Conservation (phyloP, 1,140 invertebrate species). For the Drosophila seguyi region DNA sequence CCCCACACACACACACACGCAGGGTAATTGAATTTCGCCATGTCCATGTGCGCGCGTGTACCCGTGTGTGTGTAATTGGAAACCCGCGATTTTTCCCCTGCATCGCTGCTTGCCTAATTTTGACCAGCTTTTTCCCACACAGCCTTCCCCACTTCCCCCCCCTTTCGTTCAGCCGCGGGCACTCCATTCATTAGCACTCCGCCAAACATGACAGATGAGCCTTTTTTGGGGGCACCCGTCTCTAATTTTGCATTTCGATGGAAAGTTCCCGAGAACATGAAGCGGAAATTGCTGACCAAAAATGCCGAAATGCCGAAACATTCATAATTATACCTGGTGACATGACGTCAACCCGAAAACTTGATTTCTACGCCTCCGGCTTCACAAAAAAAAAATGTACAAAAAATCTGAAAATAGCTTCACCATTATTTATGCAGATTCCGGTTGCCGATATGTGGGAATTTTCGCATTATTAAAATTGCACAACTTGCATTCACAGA, state of each 20-base stretch:
- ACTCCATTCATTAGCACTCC: constrained; percentile 17
- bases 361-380: constrained; percentile 36
- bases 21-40: constrained; percentile 46
- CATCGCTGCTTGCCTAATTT: constrained; percentile 11
- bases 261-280: constrained; percentile 17
- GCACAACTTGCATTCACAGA: constrained; percentile 31
- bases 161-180: background rate
- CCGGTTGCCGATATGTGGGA: constrained; percentile 17
- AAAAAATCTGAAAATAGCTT: constrained; percentile 10
- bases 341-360: constrained; percentile 74
- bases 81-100: constrained; percentile 35
- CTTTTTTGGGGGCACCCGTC: background rate
- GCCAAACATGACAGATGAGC: constrained; percentile 16
- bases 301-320: constrained; percentile 12
- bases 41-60: constrained; percentile 1
- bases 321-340: constrained; percentile 37
- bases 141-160: too few species aligned
- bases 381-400: background rate
- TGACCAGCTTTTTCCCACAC: background rate
- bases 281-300: constrained; percentile 39
- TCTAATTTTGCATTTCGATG: constrained; percentile 5
- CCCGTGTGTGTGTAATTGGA: constrained; percentile 11
- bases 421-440: constrained; percentile 24
- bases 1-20: constrained; percentile 2
- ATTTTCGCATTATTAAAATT: constrained; percentile 36